These are phyloP conservation scores for Lamproptera curius DNA, from an alignment of 2,888 invertebrate genomes.

Conservation along the genomic window DNA sequence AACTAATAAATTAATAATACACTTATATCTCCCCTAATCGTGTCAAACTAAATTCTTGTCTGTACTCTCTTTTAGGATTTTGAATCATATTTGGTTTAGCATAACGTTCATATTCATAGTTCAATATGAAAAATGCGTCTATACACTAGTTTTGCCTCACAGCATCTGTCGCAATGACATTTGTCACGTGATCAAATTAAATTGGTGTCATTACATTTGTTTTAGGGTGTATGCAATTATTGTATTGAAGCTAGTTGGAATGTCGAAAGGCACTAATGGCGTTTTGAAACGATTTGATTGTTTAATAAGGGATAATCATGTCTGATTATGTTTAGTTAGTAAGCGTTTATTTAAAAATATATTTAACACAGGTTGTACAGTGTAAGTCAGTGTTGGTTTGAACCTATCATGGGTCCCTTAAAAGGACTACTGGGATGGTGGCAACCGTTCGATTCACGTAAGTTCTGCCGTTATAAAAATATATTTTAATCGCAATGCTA, in stretches of 20 bases:
- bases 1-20: constrained; percentile 49
- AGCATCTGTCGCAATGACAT: constrained; percentile 68
- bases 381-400: too few relatives aligned
- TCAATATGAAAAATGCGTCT: not conserved
- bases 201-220: constrained; percentile 52
- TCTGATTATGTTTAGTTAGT: too few relatives aligned
- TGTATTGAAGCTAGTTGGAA: constrained; percentile 71
- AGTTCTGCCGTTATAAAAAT: too few relatives aligned
- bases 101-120: too few relatives aligned
- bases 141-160: constrained; percentile 22
- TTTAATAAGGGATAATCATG: not conserved
- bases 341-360: too few relatives aligned
- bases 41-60: not conserved
- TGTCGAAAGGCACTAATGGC: constrained; percentile 56
- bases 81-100: not conserved
- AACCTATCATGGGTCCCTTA: too few relatives aligned
- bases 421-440: too few relatives aligned
- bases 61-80: not conserved
- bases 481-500: too few relatives aligned
- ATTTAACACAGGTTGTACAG: too few relatives aligned
- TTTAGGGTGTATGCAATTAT: constrained; percentile 59
- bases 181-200: constrained; percentile 73
- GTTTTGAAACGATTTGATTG: constrained; percentile 27
- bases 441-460: too few relatives aligned
- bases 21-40: constrained; percentile 33